A percentile compares a stretch with the other conserved stretches of the same genome.
phyloP scores from a whole-genome alignment of 1,140 invertebrate species.

The Drosophila ironensis region DNA sequence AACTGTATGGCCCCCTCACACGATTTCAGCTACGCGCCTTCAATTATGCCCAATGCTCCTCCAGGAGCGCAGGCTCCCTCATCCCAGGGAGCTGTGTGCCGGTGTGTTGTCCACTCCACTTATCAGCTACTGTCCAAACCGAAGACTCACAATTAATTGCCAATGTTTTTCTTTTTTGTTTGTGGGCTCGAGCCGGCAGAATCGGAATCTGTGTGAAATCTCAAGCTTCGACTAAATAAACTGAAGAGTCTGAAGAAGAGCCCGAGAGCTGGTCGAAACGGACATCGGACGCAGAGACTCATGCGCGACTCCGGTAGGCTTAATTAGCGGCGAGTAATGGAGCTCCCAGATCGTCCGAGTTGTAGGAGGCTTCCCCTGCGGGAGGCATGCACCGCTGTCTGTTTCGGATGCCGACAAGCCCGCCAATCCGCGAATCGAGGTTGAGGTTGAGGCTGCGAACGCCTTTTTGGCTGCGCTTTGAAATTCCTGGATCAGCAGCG shows the following conservation, averaged over 20 bases:
- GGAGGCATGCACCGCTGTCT: slow-evolving; percentile 4
- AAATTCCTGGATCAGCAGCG: slow-evolving; percentile 55
- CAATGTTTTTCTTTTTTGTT: slow-evolving; percentile 59
- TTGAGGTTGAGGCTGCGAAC: slow-evolving; percentile 15
- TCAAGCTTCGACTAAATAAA: slow-evolving; percentile 40
- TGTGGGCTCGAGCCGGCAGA: slow-evolving; percentile 29
- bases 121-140: slow-evolving; percentile 74
- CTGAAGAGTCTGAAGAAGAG: slow-evolving; percentile 21
- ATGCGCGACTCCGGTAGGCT: slow-evolving; percentile 72
- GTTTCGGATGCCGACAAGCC: slow-evolving; percentile 30
- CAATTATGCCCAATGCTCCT: slow-evolving; percentile 63
- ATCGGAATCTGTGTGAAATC: slow-evolving; percentile 77
- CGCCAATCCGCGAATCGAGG: slow-evolving; percentile 41
- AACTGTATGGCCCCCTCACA: slow-evolving; percentile 16
- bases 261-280: background rate
- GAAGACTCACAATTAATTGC: slow-evolving; percentile 73
- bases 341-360: slow-evolving; percentile 53
- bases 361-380: slow-evolving; percentile 59
- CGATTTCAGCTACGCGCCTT: slow-evolving; percentile 58
- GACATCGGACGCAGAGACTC: slow-evolving; percentile 33
- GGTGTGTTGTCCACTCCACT: slow-evolving; percentile 67
- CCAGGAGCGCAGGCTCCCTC: slow-evolving; percentile 18
- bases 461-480: slow-evolving; percentile 48
- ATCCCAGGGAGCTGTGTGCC: slow-evolving; percentile 7
- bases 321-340: slow-evolving; percentile 76